phyloP scores from a whole-genome alignment of 2,888 invertebrate species.

The Chironomus riparius region DNA sequence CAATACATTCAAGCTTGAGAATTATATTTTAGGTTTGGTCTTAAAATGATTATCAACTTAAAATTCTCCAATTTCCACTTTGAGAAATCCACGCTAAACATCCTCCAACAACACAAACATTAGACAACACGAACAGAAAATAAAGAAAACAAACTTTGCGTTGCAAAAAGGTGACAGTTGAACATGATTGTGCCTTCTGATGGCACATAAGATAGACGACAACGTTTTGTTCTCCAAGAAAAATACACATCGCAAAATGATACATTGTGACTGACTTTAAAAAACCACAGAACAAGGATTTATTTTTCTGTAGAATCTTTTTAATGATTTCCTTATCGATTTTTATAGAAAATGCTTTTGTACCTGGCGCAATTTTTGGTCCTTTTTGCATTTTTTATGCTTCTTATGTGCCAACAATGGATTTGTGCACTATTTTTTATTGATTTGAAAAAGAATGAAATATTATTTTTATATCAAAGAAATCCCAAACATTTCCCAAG shows the following conservation, averaged over 20 bases:
- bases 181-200: constrained; percentile 21
- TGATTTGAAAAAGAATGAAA: not conserved
- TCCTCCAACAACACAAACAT: not conserved
- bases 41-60: too few relatives aligned
- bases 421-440: constrained; percentile 3
- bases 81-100: not conserved
- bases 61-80: too few relatives aligned
- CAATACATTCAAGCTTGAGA: too few relatives aligned
- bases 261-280: not conserved
- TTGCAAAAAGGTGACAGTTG: not conserved
- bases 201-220: not conserved
- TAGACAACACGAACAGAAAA: not conserved
- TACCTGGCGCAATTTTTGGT: not conserved
- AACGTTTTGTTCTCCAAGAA: not conserved
- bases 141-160: constrained; percentile 3
- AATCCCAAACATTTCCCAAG: not conserved
- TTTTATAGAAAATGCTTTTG: too few relatives aligned
- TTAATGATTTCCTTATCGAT: constrained; percentile 22
- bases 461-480: not conserved
- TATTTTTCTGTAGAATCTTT: not conserved
- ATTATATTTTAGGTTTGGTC: too few relatives aligned
- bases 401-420: not conserved
- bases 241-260: not conserved
- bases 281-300: constrained; percentile 25
- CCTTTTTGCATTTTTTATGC: constrained; percentile 1